Percentiles rank a stretch among this genome's conserved stretches.
These are phyloP conservation scores for Drosophila navojoa DNA, from an alignment of 1,140 invertebrate genomes.

Conservation along the genomic window DNA sequence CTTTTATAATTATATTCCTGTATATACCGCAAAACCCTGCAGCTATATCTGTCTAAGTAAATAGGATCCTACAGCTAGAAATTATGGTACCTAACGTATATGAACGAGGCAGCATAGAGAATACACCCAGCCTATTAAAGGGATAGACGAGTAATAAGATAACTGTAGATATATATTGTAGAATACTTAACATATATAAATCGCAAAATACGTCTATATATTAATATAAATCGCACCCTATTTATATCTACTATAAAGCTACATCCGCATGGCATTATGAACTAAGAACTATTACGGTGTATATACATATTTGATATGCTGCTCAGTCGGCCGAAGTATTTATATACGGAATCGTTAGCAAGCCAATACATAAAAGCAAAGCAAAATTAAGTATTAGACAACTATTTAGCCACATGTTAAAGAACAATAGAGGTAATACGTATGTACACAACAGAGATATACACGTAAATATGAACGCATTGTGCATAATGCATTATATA, in stretches of 20 bases:
- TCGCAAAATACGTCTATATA: slow-evolving; percentile 11
- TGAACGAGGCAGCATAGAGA: slow-evolving; percentile 49
- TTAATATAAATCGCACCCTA: slow-evolving; percentile 30
- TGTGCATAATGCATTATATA: slow-evolving; percentile 46
- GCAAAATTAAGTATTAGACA: slow-evolving; percentile 29
- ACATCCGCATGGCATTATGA: slow-evolving; percentile 24
- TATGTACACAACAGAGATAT: slow-evolving; percentile 18
- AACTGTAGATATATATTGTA: slow-evolving; percentile 80
- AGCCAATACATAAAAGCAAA: slow-evolving; percentile 67
- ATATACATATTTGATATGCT: slow-evolving; percentile 32
- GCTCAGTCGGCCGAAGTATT: slow-evolving; percentile 22
- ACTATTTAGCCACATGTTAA: slow-evolving; percentile 74
- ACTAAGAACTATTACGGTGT: slow-evolving; percentile 41
- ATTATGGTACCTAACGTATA: slow-evolving; percentile 75
- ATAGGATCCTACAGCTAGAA: slow-evolving; percentile 62
- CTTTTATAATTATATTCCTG: slow-evolving; percentile 55
- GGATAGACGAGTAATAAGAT: slow-evolving; percentile 49
- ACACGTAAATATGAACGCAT: slow-evolving; percentile 11
- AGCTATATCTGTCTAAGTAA: slow-evolving; percentile 42
- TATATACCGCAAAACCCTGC: slow-evolving; percentile 60
- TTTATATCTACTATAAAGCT: slow-evolving; percentile 56
- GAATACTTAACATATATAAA: slow-evolving; percentile 58
- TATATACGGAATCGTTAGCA: slow-evolving; percentile 60
- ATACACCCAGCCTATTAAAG: slow-evolving; percentile 37
- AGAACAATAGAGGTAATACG: slow-evolving; percentile 57